Conservation (phyloP, 2,113 vertebrate genomes). For the Gadus macrocephalus region DNA sequence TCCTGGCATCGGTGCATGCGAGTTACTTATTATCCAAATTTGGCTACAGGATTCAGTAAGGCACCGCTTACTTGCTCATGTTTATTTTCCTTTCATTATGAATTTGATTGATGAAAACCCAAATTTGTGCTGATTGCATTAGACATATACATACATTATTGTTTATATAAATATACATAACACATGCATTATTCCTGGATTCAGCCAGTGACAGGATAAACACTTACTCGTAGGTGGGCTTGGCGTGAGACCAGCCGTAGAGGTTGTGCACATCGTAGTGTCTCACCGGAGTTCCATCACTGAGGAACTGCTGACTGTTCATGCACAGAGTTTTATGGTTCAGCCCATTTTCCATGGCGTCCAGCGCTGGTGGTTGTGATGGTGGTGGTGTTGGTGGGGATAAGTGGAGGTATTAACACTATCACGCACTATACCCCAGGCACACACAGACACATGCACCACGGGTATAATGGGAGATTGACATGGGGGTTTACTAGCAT, state of each 20-base stretch:
- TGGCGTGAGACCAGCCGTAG: conserved; percentile 92
- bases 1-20: too few relatives aligned
- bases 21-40: too few relatives aligned
- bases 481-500: neutral
- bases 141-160: too few relatives aligned
- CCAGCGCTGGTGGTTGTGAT: conserved; percentile 66
- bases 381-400: neutral
- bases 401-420: neutral
- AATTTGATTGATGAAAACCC: too few relatives aligned
- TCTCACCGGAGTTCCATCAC: conserved; percentile 73
- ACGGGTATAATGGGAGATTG: neutral
- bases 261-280: conserved; percentile 90
- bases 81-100: too few relatives aligned
- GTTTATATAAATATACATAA: too few relatives aligned
- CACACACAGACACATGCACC: neutral
- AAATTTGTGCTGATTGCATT: too few relatives aligned
- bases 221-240: conserved; percentile 79
- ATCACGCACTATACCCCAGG: neutral
- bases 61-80: too few relatives aligned
- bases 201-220: too few relatives aligned
- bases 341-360: conserved; percentile 67
- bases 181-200: too few relatives aligned
- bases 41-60: too few relatives aligned
- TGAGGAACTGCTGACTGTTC: conserved; percentile 83
- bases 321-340: conserved; percentile 83